phyloP scores from a whole-genome alignment of 1,140 invertebrate genomes.

The Musca domestica region DNA sequence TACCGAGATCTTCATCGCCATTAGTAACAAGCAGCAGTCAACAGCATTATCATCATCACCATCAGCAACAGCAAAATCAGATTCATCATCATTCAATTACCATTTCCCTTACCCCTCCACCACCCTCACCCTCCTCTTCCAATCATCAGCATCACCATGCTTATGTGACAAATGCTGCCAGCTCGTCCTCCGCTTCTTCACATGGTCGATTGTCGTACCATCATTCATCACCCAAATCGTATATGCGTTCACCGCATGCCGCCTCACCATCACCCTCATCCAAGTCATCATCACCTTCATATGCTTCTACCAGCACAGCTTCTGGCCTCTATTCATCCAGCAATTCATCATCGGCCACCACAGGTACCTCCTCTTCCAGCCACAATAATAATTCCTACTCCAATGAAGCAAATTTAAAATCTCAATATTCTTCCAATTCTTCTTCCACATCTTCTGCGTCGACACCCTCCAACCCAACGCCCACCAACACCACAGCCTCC shows the following conservation, averaged over 20 bases:
- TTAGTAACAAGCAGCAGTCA: slow-evolving; percentile 20
- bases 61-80: slow-evolving; percentile 28
- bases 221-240: not conserved
- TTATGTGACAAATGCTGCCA: not conserved
- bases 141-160: slow-evolving; percentile 21
- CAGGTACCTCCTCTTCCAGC: slow-evolving; percentile 13
- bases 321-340: not conserved
- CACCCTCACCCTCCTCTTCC: not conserved
- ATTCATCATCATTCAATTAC: slow-evolving; percentile 27
- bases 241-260: slow-evolving; percentile 10
- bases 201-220: too few species aligned
- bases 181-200: slow-evolving; percentile 7
- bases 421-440: not conserved
- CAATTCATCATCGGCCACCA: slow-evolving; percentile 28
- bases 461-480: slow-evolving; percentile 31
- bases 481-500: slow-evolving; percentile 29
- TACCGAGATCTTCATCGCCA: slow-evolving; percentile 34
- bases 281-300: slow-evolving; percentile 16
- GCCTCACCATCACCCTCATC: slow-evolving; percentile 6
- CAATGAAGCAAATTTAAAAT: not conserved
- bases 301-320: slow-evolving; percentile 23
- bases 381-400: not conserved
- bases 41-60: not conserved
- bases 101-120: not conserved
- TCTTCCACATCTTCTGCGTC: not conserved